Evolutionary conservation across 2,113 vertebrate genomes (phyloP).

Genomic region (Myodes glareolus): DNA sequence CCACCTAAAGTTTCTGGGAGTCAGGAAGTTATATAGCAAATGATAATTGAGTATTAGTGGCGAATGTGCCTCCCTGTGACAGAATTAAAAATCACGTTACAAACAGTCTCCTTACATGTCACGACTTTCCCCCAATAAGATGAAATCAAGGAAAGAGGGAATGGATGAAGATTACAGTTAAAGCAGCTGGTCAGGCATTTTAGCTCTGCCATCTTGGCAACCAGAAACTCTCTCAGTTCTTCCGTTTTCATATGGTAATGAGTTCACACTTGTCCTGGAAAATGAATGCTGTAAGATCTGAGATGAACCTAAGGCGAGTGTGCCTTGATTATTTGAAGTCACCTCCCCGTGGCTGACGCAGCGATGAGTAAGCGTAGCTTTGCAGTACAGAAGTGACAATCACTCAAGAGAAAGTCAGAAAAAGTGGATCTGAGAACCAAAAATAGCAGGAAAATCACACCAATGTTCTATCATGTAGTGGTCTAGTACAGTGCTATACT

Average conservation of each 20-base stretch:
- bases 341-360: neutral
- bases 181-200: neutral
- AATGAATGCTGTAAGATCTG: conserved; percentile 8
- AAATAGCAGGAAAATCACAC: neutral
- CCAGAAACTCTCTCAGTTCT: neutral
- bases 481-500: neutral
- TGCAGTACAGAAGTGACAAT: conserved; percentile 6
- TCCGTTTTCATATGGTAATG: neutral
- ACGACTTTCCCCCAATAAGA: neutral
- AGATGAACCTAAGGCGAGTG: neutral
- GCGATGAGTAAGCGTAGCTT: neutral
- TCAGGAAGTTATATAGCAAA: neutral
- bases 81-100: neutral
- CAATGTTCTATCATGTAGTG: neutral
- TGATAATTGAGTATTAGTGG: neutral
- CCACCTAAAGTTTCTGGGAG: neutral
- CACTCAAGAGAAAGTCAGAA: neutral
- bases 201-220: neutral
- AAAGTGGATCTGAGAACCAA: conserved; percentile 27
- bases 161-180: neutral
- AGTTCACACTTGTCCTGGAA: conserved; percentile 15
- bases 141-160: neutral
- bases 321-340: neutral
- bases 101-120: neutral
- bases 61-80: neutral